phyloP scores from a whole-genome alignment of 2,113 vertebrate species.

The Erpornis zantholeuca region DNA sequence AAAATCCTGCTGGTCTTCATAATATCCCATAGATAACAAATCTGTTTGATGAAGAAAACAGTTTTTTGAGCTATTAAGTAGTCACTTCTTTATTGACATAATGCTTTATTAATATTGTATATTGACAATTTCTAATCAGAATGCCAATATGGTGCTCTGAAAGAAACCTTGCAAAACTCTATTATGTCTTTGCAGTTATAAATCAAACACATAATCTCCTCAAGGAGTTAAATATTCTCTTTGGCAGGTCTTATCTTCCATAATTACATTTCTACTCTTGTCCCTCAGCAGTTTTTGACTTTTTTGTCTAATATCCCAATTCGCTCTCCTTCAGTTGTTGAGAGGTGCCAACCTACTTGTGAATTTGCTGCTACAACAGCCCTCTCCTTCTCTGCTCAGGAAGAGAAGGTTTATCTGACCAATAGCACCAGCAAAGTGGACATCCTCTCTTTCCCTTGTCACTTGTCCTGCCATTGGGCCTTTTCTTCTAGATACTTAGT shows the following conservation, averaged over 20 bases:
- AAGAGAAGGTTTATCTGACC: not conserved
- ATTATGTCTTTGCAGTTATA: not conserved
- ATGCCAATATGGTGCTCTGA: not conserved
- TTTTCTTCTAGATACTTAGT: not conserved
- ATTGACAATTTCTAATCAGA: constrained; percentile 7
- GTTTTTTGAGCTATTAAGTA: not conserved
- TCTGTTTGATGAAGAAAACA: not conserved
- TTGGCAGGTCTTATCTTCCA: not conserved
- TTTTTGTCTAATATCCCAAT: not conserved
- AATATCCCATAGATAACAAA: not conserved
- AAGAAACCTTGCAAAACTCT: not conserved
- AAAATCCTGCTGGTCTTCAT: not conserved
- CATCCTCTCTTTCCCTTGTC: not conserved
- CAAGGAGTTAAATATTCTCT: not conserved
- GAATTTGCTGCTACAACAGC: not conserved
- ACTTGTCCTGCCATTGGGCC: not conserved
- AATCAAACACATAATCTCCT: not conserved
- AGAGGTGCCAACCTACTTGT: not conserved
- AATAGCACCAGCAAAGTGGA: not conserved
- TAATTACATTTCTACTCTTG: not conserved
- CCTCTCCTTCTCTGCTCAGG: not conserved
- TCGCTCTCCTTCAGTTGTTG: not conserved
- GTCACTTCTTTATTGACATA: not conserved
- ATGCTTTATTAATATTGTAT: not conserved
- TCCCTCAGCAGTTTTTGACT: not conserved